These are phyloP conservation scores for Drosophila colorata DNA, from an alignment of 2,888 invertebrate species.

Conservation along the genomic window DNA sequence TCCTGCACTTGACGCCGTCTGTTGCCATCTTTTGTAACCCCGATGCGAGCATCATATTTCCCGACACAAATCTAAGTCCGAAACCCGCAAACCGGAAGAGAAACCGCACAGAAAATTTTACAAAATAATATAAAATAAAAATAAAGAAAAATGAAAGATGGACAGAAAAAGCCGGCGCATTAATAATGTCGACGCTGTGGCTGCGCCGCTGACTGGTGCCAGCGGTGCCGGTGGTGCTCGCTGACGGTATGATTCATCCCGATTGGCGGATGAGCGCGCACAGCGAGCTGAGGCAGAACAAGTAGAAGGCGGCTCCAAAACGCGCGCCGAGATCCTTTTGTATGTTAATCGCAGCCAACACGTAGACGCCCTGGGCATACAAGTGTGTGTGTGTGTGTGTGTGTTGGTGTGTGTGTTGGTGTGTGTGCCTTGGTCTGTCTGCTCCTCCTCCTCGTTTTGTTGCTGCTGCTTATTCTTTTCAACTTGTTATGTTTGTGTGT, in stretches of 20 bases:
- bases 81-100: constrained; percentile 42
- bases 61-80: constrained; percentile 37
- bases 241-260: constrained; percentile 69
- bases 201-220: constrained; percentile 51
- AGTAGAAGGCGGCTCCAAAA: constrained; percentile 80
- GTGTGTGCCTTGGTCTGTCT: constrained; percentile 35
- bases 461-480: constrained; percentile 51
- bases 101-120: constrained; percentile 5
- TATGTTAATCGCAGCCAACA: constrained; percentile 80
- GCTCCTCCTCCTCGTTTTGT: constrained; percentile 60
- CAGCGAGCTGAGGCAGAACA: constrained; percentile 22
- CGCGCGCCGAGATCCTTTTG: constrained; percentile 77
- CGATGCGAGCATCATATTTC: constrained; percentile 76
- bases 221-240: not conserved
- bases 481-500: constrained; percentile 52
- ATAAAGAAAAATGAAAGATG: constrained; percentile 10
- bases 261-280: constrained; percentile 66
- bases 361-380: constrained; percentile 47
- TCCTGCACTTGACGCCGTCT: constrained; percentile 74
- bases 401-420: constrained; percentile 22
- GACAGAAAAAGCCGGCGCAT: constrained; percentile 17
- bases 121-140: not conserved
- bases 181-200: constrained; percentile 59
- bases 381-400: constrained; percentile 3
- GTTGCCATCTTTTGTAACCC: constrained; percentile 13